Evolutionary conservation across 2,113 vertebrate species (phyloP).

Genomic region (Dicaeum eximium): DNA sequence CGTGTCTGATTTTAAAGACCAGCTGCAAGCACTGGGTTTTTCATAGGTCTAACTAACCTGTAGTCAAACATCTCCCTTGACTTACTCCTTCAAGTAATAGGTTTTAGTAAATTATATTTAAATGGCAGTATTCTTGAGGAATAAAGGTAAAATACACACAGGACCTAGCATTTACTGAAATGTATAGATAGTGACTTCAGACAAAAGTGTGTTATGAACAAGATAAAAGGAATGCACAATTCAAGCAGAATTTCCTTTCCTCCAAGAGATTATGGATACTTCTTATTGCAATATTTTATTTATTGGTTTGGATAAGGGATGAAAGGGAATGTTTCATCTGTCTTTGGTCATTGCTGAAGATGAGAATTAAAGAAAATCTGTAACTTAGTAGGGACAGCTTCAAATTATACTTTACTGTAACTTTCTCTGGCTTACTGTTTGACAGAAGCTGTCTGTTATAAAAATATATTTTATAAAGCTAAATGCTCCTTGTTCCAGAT

Average conservation of each 20-base stretch:
- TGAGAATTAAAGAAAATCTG: background rate
- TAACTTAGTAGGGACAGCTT: background rate
- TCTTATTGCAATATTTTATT: background rate
- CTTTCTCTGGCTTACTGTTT: background rate
- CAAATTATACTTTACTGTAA: background rate
- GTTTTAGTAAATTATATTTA: background rate
- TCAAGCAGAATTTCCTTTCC: background rate
- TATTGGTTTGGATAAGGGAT: background rate
- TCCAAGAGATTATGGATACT: background rate
- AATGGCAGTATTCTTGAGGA: background rate
- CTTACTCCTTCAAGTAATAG: background rate
- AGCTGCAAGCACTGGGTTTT: background rate
- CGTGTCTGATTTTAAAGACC: background rate
- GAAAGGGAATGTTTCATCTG: background rate
- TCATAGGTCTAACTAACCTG: background rate
- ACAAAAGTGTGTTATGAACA: background rate
- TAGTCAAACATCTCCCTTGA: background rate
- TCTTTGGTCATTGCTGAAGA: background rate
- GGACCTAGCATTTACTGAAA: background rate
- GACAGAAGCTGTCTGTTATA: background rate
- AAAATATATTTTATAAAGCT: background rate
- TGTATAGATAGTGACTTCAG: background rate
- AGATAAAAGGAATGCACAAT: background rate
- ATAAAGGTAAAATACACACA: background rate
- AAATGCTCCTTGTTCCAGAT: constrained; percentile 73